phyloP scores from a whole-genome alignment of 2,797 vertebrate species.

The Esox lucius region DNA sequence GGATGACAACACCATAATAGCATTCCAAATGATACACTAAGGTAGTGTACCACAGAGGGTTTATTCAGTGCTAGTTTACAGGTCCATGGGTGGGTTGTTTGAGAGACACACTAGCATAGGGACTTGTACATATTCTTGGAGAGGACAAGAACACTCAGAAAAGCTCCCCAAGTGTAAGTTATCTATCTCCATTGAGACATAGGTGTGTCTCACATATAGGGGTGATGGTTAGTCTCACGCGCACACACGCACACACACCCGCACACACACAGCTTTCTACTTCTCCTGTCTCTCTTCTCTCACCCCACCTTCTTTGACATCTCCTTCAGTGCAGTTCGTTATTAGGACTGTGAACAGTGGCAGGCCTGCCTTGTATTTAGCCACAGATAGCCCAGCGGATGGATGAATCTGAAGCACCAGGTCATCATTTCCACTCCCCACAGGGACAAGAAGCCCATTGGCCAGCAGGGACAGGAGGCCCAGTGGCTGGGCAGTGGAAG shows the following conservation, averaged over 20 bases:
- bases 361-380: conserved; percentile 11
- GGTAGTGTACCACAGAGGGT: not conserved
- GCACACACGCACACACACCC: not conserved
- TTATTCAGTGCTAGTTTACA: not conserved
- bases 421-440: too few species aligned
- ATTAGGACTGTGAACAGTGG: not conserved
- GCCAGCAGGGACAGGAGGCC: too few species aligned
- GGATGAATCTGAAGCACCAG: too few species aligned
- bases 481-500: too few species aligned
- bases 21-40: not conserved
- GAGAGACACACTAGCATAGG: not conserved
- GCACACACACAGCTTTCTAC: not conserved
- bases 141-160: not conserved
- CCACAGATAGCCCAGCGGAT: too few species aligned
- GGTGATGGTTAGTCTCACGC: conserved; percentile 30
- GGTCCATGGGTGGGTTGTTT: not conserved
- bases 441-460: too few species aligned
- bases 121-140: not conserved
- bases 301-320: conserved; percentile 1
- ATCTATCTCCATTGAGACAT: conserved; percentile 23
- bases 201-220: conserved; percentile 21
- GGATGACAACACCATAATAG: not conserved
- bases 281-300: conserved; percentile 4
- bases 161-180: not conserved
- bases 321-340: not conserved